phyloP scores from a whole-genome alignment of 2,113 vertebrate genomes.

The Labrus mixtus region DNA sequence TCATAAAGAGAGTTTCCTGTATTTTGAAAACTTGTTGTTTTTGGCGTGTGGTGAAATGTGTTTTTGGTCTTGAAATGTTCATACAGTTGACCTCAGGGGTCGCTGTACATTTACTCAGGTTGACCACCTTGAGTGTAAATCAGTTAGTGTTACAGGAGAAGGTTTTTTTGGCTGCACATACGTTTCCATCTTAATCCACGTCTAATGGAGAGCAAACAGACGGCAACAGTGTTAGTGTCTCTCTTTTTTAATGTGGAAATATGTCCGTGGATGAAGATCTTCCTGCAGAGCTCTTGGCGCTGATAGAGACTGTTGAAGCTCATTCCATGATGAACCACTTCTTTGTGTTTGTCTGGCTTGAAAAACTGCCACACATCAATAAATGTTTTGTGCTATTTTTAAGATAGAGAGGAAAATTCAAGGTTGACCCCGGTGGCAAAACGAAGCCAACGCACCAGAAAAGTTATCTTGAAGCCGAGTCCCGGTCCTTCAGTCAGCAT shows the following conservation, averaged over 20 bases:
- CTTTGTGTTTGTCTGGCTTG: slow-evolving; percentile 10
- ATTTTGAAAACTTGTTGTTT: no score
- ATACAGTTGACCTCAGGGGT: no score
- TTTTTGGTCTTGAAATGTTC: no score
- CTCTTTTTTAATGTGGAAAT: slow-evolving; percentile 1
- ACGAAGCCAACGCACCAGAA: not conserved
- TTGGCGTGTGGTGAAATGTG: no score
- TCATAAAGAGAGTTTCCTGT: no score
- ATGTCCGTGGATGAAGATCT: not conserved
- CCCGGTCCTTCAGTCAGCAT: not conserved
- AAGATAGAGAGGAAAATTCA: slow-evolving; percentile 2
- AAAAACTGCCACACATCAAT: slow-evolving; percentile 16
- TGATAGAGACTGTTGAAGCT: not conserved
- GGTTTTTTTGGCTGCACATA: no score
- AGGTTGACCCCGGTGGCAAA: not conserved
- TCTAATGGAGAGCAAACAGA: no score
- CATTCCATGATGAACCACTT: slow-evolving; percentile 21
- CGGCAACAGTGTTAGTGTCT: no score
- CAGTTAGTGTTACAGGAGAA: no score
- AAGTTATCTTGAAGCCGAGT: not conserved
- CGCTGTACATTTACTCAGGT: no score
- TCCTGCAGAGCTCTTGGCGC: not conserved
- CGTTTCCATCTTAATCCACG: no score
- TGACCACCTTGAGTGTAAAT: no score
- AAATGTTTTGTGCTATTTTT: slow-evolving; percentile 28